Conservation (phyloP, 2,888 invertebrate genomes). For the Drosophila nr. perissopoda region DNA sequence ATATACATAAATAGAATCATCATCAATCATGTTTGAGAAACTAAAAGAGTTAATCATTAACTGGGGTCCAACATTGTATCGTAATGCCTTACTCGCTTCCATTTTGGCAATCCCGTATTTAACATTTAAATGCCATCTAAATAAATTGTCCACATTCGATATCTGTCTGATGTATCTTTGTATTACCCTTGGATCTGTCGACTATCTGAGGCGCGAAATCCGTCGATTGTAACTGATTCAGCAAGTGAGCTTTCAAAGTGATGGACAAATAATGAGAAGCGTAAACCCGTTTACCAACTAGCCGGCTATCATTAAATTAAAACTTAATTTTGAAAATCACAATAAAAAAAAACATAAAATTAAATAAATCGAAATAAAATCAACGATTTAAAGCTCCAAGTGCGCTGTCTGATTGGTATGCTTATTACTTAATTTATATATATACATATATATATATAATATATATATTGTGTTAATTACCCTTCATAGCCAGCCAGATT, state of each 20-base stretch:
- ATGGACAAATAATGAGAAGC: conserved; percentile 14
- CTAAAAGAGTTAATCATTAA: not conserved
- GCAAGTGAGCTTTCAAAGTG: not conserved
- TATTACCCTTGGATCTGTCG: conserved; percentile 17
- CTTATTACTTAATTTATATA: not conserved
- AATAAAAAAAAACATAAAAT: conserved; percentile 1
- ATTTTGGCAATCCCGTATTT: conserved; percentile 52
- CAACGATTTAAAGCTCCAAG: conserved; percentile 17
- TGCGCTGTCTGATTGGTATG: conserved; percentile 52
- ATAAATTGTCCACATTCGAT: conserved; percentile 31
- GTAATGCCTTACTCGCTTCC: conserved; percentile 13
- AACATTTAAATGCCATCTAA: conserved; percentile 23
- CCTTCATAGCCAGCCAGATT: conserved; percentile 82
- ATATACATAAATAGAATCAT: not conserved
- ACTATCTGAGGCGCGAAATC: conserved; percentile 12
- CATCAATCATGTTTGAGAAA: conserved; percentile 9
- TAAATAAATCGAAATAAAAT: conserved; percentile 26
- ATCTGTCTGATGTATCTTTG: conserved; percentile 35
- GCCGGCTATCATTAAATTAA: conserved; percentile 28
- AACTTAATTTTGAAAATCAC: not conserved
- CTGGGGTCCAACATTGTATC: conserved; percentile 14
- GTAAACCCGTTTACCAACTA: conserved; percentile 52
- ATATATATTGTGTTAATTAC: conserved; percentile 63
- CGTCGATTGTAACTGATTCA: not conserved
- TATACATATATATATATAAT: conserved; percentile 24